phyloP scores from a whole-genome alignment of 2,113 vertebrate genomes.

The Mustelus asterias region DNA sequence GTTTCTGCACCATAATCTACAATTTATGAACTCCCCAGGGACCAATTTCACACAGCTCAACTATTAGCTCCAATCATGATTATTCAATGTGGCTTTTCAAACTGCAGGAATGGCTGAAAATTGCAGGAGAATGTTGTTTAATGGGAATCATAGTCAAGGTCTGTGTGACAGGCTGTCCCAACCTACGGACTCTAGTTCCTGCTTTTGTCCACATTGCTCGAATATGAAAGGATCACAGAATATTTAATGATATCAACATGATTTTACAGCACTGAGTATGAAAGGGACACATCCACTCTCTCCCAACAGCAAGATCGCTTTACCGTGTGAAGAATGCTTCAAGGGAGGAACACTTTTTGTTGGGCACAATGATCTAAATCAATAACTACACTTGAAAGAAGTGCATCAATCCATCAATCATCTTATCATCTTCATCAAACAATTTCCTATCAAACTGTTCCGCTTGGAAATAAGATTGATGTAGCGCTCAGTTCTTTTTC shows the following conservation, averaged over 20 bases:
- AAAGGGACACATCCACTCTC: background rate
- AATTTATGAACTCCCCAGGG: background rate
- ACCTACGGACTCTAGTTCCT: background rate
- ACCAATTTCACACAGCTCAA: background rate
- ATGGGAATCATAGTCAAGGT: background rate
- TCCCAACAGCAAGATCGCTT: background rate
- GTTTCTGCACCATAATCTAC: constrained; percentile 6
- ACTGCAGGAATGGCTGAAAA: background rate
- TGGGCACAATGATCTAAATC: background rate
- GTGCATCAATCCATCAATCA: constrained; percentile 3
- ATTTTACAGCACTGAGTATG: background rate
- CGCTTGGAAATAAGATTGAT: background rate
- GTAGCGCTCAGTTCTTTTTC: background rate
- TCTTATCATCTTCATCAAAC: background rate
- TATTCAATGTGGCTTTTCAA: background rate
- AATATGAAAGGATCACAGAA: background rate
- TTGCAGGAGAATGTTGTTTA: background rate
- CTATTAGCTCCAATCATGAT: constrained; percentile 18
- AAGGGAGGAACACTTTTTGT: background rate
- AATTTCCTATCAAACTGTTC: background rate
- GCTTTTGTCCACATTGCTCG: background rate
- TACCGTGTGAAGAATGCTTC: background rate
- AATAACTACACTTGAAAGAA: background rate
- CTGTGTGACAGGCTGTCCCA: background rate
- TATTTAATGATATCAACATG: background rate